A percentile compares a stretch with the other conserved stretches of the same genome.
These are phyloP conservation scores for Psettodes erumei DNA, from an alignment of 2,113 vertebrate genomes.

Conservation along the genomic window DNA sequence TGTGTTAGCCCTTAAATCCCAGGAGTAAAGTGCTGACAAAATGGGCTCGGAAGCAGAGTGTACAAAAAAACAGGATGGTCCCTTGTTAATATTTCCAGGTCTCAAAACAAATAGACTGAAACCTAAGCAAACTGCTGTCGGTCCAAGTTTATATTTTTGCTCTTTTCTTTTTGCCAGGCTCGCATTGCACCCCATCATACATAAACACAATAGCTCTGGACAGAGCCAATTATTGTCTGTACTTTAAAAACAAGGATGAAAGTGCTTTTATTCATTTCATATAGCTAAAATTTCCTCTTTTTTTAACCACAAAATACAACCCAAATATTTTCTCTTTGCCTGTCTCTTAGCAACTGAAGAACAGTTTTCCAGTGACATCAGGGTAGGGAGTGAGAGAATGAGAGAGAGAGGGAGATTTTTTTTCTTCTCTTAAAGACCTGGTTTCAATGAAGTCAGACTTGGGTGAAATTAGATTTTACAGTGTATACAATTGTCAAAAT, in stretches of 20 bases:
- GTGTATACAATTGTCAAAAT: slow-evolving; percentile 42
- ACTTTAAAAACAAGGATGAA: slow-evolving; percentile 71
- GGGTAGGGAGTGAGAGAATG: slow-evolving; percentile 61
- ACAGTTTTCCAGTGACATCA: slow-evolving; percentile 84
- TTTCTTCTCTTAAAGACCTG: slow-evolving; percentile 47
- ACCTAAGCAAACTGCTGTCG: slow-evolving; percentile 49
- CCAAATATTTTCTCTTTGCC: slow-evolving; percentile 81
- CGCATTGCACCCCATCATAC: slow-evolving; percentile 13
- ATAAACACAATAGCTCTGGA: slow-evolving; percentile 54
- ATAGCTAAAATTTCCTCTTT: slow-evolving; percentile 67
- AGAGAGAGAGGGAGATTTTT: slow-evolving; percentile 35
- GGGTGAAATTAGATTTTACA: slow-evolving; percentile 63
- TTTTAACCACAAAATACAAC: slow-evolving; percentile 73
- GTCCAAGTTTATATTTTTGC: slow-evolving; percentile 42
- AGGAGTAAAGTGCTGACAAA: slow-evolving; percentile 13
- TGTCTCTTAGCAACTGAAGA: slow-evolving; percentile 84
- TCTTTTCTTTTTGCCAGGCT: slow-evolving; percentile 36
- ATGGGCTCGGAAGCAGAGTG: slow-evolving; percentile 7
- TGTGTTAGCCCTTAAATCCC: not conserved
- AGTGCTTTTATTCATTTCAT: slow-evolving; percentile 69
- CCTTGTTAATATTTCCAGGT: slow-evolving; percentile 46
- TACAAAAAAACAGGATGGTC: slow-evolving; percentile 48
- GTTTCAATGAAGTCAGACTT: slow-evolving; percentile 68
- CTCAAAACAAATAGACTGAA: slow-evolving; percentile 43
- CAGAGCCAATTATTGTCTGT: slow-evolving; percentile 53